These are phyloP conservation scores for Anthopleura xanthogrammica DNA, from an alignment of 92 coral and sea anemone genomes.

Conservation along the genomic window DNA sequence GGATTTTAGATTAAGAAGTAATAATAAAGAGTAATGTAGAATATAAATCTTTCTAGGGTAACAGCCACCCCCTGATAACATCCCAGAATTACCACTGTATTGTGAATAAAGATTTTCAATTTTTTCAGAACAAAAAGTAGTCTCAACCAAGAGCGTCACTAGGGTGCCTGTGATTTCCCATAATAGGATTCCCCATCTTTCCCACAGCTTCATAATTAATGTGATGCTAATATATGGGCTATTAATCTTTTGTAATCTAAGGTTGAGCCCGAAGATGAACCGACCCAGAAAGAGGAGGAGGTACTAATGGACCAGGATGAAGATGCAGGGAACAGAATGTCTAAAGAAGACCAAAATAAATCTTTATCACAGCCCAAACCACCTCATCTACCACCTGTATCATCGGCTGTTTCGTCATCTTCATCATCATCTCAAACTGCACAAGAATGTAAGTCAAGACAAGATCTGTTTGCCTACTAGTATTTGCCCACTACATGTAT, in stretches of 20 bases:
- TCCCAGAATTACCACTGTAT: too few species aligned
- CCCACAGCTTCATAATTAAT: background rate
- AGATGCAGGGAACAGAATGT: slow-evolving; percentile 45
- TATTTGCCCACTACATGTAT: too few species aligned
- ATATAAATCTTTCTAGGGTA: too few species aligned
- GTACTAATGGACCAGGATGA: slow-evolving; percentile 77
- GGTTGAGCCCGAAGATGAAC: slow-evolving; percentile 88
- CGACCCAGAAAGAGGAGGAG: slow-evolving; percentile 49
- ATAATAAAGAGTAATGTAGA: too few species aligned
- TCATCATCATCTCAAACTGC: slow-evolving; percentile 39
- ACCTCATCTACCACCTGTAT: slow-evolving; percentile 29
- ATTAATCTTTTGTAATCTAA: slow-evolving; percentile 1
- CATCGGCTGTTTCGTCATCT: slow-evolving; percentile 21
- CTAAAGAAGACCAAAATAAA: slow-evolving; percentile 47
- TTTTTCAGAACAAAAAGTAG: too few species aligned
- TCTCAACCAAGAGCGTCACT: too few species aligned
- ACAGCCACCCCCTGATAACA: too few species aligned
- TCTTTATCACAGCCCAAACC: slow-evolving; percentile 33
- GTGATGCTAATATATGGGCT: background rate
- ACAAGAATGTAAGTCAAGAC: slow-evolving; percentile 37
- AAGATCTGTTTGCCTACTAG: too few species aligned
- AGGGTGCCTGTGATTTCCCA: too few species aligned
- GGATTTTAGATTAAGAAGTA: too few species aligned
- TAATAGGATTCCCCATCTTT: too few species aligned
- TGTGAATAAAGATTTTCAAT: too few species aligned